Conservation (phyloP, 2,797 vertebrate genomes). For the Balearica regulorum region DNA sequence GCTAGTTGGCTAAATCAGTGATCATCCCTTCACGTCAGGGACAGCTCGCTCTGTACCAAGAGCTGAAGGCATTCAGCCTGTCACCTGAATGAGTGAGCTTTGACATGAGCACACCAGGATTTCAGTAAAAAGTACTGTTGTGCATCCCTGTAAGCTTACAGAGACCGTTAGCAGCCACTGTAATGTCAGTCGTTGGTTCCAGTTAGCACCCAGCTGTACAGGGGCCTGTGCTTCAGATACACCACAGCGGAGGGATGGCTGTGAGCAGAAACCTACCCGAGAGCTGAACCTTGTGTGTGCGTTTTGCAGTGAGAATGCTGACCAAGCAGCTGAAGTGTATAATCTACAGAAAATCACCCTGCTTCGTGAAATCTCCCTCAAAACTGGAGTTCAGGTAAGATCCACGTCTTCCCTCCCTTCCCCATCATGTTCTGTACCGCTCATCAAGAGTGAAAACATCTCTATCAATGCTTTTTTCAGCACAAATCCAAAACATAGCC, state of each 20-base stretch:
- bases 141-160: neutral
- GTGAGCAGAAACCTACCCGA: neutral
- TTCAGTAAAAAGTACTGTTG: neutral
- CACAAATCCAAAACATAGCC: too few species aligned
- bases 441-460: too few species aligned
- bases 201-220: neutral
- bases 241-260: neutral
- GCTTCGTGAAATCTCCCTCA: slow-evolving; percentile 93
- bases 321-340: slow-evolving; percentile 92
- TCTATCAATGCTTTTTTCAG: too few species aligned
- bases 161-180: neutral
- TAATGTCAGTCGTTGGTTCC: neutral
- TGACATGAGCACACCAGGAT: neutral
- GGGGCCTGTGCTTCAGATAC: neutral
- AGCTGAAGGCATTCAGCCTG: neutral
- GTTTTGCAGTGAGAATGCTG: slow-evolving; percentile 85
- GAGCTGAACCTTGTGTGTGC: neutral
- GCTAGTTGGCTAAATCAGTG: neutral
- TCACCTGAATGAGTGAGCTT: neutral
- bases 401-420: rapidly evolving
- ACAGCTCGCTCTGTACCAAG: rapidly evolving
- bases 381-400: slow-evolving; percentile 95
- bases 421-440: rapidly evolving
- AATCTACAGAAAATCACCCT: slow-evolving; percentile 91
- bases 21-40: rapidly evolving